These are phyloP conservation scores for Bujurquina vittata DNA, from an alignment of 2,113 vertebrate species.

Conservation along the genomic window DNA sequence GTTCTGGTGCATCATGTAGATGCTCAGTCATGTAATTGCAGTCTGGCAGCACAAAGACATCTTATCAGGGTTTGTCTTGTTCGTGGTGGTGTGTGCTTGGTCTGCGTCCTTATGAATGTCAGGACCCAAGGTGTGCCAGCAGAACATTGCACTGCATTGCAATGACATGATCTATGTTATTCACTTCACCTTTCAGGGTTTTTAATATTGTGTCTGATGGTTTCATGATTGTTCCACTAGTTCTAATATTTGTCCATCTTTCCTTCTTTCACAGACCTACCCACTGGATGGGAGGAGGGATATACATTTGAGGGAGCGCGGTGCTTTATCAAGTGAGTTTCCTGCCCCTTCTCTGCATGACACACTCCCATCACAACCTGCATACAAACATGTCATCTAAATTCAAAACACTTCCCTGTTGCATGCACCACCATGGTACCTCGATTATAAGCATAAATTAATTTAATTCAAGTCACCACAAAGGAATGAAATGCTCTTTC, in stretches of 20 bases:
- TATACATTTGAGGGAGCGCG: constrained; percentile 97
- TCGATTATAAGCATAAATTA: not conserved
- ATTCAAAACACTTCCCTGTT: constrained; percentile 1
- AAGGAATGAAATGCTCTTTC: constrained; percentile 8
- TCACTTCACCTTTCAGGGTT: not conserved
- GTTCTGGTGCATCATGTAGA: not conserved
- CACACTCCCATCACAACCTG: constrained; percentile 4
- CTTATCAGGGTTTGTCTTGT: not conserved
- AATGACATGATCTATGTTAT: not conserved
- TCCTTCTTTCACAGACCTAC: constrained; percentile 86
- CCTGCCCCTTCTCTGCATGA: not conserved
- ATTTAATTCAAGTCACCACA: not conserved
- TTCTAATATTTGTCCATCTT: constrained; percentile 2
- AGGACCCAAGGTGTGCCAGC: not conserved
- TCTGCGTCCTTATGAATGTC: constrained; percentile 1
- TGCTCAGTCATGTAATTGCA: not conserved
- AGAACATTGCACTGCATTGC: not conserved
- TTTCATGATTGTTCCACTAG: not conserved
- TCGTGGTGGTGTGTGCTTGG: not conserved
- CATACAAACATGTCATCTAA: not conserved
- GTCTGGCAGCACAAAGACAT: not conserved
- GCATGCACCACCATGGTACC: not conserved
- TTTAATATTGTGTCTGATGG: not conserved
- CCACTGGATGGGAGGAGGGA: constrained; percentile 98
- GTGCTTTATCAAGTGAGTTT: constrained; percentile 98